Evolutionary conservation across 1,140 invertebrate species (phyloP).

Genomic region (Chelonus insularis): DNA sequence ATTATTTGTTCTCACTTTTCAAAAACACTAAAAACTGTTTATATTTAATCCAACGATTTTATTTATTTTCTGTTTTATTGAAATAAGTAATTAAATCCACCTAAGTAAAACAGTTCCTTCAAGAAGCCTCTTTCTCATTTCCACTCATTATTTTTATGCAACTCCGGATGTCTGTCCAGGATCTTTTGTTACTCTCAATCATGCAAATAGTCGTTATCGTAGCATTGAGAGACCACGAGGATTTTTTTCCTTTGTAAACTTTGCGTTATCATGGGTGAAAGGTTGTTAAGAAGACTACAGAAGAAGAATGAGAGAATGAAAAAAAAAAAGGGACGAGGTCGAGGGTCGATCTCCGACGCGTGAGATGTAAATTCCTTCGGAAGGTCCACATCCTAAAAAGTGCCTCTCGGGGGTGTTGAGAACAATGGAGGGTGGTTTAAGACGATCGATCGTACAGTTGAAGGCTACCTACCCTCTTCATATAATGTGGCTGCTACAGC

Average conservation of each 20-base stretch:
- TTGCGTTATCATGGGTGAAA: conserved; percentile 20
- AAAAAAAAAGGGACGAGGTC: conserved; percentile 17
- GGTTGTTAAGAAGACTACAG: conserved; percentile 20
- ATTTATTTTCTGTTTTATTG: too few relatives aligned
- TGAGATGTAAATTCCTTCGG: conserved; percentile 49
- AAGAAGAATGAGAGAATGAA: neutral
- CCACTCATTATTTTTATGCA: neutral
- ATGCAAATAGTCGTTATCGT: conserved; percentile 24
- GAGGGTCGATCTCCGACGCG: conserved; percentile 23
- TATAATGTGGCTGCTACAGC: neutral
- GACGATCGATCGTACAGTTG: conserved; percentile 22
- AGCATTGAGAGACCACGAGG: neutral
- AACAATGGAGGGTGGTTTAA: conserved; percentile 52
- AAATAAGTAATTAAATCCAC: too few relatives aligned
- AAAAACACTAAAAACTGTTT: too few relatives aligned
- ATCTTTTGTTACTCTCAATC: conserved; percentile 12
- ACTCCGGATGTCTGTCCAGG: neutral
- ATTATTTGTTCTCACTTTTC: too few relatives aligned
- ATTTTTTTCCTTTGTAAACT: conserved; percentile 30
- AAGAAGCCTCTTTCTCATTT: neutral
- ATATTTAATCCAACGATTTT: too few relatives aligned
- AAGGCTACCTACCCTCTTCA: too few relatives aligned
- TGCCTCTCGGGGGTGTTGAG: conserved; percentile 38
- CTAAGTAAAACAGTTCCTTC: too few relatives aligned
- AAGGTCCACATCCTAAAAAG: conserved; percentile 31